phyloP scores from a whole-genome alignment of 92 coral and sea anemone genomes.

The Phenganax marumi region DNA sequence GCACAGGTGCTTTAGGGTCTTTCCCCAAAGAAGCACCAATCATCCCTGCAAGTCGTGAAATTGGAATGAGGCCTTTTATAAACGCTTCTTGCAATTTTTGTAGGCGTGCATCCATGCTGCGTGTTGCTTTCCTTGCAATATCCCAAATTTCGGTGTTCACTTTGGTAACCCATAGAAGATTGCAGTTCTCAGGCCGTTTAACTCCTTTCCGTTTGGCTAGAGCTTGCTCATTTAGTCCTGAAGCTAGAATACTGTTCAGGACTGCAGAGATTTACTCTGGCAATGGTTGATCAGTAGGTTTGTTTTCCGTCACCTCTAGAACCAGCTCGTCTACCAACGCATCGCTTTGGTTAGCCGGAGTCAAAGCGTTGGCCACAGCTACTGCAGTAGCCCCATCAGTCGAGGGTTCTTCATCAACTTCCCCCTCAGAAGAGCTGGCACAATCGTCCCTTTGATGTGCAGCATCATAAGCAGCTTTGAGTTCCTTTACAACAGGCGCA shows the following conservation, averaged over 20 bases:
- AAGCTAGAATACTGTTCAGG: constrained; percentile 52
- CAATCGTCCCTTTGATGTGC: constrained; percentile 5
- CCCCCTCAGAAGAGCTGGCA: constrained; percentile 3
- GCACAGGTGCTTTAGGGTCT: neutral
- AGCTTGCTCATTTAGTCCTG: constrained; percentile 51
- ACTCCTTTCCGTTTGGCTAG: constrained; percentile 44
- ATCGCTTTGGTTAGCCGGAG: neutral
- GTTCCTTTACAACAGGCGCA: constrained; percentile 45
- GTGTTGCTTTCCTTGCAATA: constrained; percentile 46
- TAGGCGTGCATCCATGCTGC: constrained; percentile 51
- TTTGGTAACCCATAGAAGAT: constrained; percentile 35
- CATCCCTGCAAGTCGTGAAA: constrained; percentile 19
- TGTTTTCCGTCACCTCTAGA: constrained; percentile 53
- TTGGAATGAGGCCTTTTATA: constrained; percentile 44
- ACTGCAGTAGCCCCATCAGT: neutral
- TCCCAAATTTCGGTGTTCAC: constrained; percentile 64
- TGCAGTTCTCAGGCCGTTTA: constrained; percentile 50
- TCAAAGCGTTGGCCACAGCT: constrained; percentile 6
- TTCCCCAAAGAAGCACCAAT: constrained; percentile 13
- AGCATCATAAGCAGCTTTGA: constrained; percentile 45
- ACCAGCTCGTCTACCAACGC: constrained; percentile 44
- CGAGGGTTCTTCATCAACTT: neutral
- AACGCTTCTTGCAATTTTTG: constrained; percentile 52
- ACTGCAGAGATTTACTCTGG: constrained; percentile 55
- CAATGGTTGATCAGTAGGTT: constrained; percentile 50